These are phyloP conservation scores for Phallusia fumigata DNA, from an alignment of 23 tunicate species.

Conservation along the genomic window DNA sequence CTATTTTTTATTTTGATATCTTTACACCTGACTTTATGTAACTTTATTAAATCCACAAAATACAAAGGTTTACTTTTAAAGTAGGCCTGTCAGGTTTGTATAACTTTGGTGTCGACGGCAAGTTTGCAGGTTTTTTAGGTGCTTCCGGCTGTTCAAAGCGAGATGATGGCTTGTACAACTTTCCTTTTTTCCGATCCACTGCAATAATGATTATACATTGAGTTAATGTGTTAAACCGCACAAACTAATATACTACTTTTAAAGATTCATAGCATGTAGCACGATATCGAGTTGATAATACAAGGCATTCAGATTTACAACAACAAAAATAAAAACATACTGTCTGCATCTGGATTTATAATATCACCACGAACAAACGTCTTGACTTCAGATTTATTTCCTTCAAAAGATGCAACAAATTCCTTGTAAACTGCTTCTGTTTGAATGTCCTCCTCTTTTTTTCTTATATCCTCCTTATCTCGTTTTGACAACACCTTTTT, in stretches of 20 bases:
- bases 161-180: constrained; percentile 80
- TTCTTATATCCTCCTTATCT: constrained; percentile 71
- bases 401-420: constrained; percentile 88
- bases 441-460: constrained; percentile 82
- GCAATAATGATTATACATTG: neutral
- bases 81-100: constrained; percentile 61
- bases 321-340: constrained; percentile 31
- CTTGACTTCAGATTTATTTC: constrained; percentile 60
- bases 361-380: constrained; percentile 95
- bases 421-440: constrained; percentile 85
- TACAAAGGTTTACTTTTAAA: constrained; percentile 44
- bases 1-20: neutral
- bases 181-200: constrained; percentile 68
- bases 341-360: constrained; percentile 73
- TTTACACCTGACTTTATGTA: too few relatives aligned
- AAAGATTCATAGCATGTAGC: too few relatives aligned
- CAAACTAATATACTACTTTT: too few relatives aligned
- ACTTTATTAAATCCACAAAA: neutral
- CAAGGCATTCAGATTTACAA: too few relatives aligned
- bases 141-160: constrained; percentile 52
- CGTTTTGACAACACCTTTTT: constrained; percentile 73
- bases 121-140: constrained; percentile 28
- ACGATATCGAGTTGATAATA: too few relatives aligned
- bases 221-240: too few relatives aligned
- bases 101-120: constrained; percentile 48